Conservation (phyloP, 2,113 vertebrate species). For the Pseudorectes ferrugineus region DNA sequence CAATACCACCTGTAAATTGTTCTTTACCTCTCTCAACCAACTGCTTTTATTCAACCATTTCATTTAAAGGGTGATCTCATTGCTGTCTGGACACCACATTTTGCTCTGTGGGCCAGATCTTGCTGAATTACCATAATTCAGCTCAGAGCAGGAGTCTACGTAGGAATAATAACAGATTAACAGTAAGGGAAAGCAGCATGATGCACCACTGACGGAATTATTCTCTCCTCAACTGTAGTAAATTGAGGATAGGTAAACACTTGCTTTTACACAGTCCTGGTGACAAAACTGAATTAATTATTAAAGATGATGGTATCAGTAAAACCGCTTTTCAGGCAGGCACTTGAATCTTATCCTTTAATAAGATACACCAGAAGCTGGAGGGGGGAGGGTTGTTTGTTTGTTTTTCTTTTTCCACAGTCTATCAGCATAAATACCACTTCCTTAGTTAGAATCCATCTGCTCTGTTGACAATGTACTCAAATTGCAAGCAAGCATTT, state of each 20-base stretch:
- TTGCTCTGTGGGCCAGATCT: not conserved
- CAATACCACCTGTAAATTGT: not conserved
- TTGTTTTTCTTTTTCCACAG: slow-evolving; percentile 24
- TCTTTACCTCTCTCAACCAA: not conserved
- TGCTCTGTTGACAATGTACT: slow-evolving; percentile 49
- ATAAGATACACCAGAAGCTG: not conserved
- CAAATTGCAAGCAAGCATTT: slow-evolving; percentile 61
- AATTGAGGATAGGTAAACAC: not conserved
- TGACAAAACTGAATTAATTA: not conserved
- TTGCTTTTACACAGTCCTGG: not conserved
- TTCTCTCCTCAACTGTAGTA: not conserved
- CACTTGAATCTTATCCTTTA: slow-evolving; percentile 18
- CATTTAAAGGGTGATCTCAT: not conserved
- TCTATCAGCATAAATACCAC: slow-evolving; percentile 45
- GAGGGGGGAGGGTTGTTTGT: not conserved
- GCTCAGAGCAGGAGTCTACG: rapidly evolving
- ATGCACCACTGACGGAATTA: not conserved
- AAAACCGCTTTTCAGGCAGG: not conserved
- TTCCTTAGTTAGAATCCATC: slow-evolving; percentile 43
- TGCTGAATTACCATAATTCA: not conserved
- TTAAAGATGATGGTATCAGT: not conserved
- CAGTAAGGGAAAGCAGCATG: not conserved
- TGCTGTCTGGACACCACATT: not conserved
- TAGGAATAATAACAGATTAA: not conserved
- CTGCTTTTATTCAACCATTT: not conserved